A percentile compares a stretch with the other conserved stretches of the same genome.
These are phyloP conservation scores for Zaprionus camerounensis DNA, from an alignment of 1,140 invertebrate species.

Conservation along the genomic window DNA sequence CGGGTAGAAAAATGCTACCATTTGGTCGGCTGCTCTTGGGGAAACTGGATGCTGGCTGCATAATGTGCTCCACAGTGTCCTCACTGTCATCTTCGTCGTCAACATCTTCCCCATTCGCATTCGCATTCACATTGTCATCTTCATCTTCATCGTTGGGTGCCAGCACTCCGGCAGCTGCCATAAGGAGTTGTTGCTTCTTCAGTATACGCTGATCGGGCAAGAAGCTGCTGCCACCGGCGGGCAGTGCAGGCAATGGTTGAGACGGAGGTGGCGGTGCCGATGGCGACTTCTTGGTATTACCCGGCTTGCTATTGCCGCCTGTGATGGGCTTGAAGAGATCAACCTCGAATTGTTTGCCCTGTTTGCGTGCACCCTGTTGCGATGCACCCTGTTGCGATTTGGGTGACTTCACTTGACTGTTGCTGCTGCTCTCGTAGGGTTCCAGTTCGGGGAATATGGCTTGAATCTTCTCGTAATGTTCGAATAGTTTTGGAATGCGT, in stretches of 20 bases:
- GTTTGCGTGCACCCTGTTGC: slow-evolving; percentile 36
- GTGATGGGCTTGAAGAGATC: slow-evolving; percentile 62
- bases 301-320: slow-evolving; percentile 52
- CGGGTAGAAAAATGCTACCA: slow-evolving; percentile 56
- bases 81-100: slow-evolving; percentile 23
- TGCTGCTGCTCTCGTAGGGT: slow-evolving; percentile 79
- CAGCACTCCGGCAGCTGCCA: slow-evolving; percentile 73
- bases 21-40: slow-evolving; percentile 54
- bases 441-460: slow-evolving; percentile 90
- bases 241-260: slow-evolving; percentile 42
- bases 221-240: slow-evolving; percentile 70
- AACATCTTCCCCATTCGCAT: slow-evolving; percentile 7
- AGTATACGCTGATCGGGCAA: slow-evolving; percentile 78
- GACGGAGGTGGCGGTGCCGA: slow-evolving; percentile 64
- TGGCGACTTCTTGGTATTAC: slow-evolving; percentile 80
- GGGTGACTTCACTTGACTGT: neutral
- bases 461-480: slow-evolving; percentile 90
- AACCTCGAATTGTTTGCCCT: slow-evolving; percentile 71
- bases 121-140: slow-evolving; percentile 1
- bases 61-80: slow-evolving; percentile 7
- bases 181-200: slow-evolving; percentile 73
- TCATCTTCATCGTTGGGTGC: slow-evolving; percentile 22
- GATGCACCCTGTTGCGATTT: neutral
- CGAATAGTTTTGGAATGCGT: slow-evolving; percentile 89
- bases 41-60: slow-evolving; percentile 27